Evolutionary conservation across 2,113 vertebrate genomes (phyloP).

Genomic region (Pollimyrus isidori): DNA sequence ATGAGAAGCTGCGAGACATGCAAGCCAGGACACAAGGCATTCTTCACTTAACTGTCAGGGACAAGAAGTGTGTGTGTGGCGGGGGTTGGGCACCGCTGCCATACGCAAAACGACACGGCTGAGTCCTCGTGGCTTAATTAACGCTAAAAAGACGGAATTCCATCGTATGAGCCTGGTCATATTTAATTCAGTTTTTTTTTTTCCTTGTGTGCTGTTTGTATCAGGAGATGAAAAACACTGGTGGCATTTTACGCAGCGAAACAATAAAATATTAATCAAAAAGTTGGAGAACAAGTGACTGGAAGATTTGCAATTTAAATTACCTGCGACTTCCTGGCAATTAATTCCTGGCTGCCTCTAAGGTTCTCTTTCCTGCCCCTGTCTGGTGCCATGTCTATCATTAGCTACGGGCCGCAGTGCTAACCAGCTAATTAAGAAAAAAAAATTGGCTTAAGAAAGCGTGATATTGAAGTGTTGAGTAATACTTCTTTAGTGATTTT

Average conservation of each 20-base stretch:
- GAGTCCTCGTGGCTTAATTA: constrained; percentile 11
- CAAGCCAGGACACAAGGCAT: neutral
- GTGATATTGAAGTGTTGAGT: neutral
- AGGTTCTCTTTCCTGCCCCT: neutral
- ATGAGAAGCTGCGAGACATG: neutral
- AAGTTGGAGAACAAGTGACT: constrained; percentile 21
- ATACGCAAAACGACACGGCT: neutral
- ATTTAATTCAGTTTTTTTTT: constrained; percentile 1
- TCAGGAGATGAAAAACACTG: constrained; percentile 23
- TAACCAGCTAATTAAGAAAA: constrained; percentile 7
- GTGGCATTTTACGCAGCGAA: constrained; percentile 23
- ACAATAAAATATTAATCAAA: constrained; percentile 29
- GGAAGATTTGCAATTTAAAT: constrained; percentile 27
- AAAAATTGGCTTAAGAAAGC: neutral
- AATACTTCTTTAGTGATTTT: neutral
- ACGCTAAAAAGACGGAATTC: constrained; percentile 8
- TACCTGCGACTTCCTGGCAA: constrained; percentile 23
- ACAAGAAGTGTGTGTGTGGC: neutral
- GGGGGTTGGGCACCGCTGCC: neutral
- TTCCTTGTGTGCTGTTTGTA: constrained; percentile 13
- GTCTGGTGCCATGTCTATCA: neutral
- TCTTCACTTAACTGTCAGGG: neutral
- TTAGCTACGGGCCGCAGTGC: constrained; percentile 12
- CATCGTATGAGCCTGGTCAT: neutral
- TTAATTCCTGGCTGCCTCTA: constrained; percentile 19